These are phyloP conservation scores for Tympanuchus pallidicinctus DNA, from an alignment of 2,113 vertebrate genomes.

Conservation along the genomic window DNA sequence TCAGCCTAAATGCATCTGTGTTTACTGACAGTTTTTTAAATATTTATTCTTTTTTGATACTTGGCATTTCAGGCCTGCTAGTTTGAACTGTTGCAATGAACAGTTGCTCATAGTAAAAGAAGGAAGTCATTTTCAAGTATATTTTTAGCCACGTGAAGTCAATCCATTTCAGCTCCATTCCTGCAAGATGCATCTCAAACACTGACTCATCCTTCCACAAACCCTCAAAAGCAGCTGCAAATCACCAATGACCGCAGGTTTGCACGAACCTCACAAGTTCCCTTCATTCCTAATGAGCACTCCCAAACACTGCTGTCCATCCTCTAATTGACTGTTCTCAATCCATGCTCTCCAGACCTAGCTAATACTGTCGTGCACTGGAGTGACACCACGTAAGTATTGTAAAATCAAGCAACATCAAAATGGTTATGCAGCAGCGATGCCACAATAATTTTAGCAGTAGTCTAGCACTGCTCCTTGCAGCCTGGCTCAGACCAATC, in stretches of 20 bases:
- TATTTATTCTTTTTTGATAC: constrained; percentile 37
- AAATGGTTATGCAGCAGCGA: not conserved
- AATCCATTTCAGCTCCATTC: not conserved
- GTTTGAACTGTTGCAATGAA: not conserved
- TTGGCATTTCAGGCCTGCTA: not conserved
- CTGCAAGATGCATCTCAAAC: not conserved
- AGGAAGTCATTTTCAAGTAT: not conserved
- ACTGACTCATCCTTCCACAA: not conserved
- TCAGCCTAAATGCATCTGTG: constrained; percentile 18
- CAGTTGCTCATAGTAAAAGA: not conserved
- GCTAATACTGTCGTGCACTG: not conserved
- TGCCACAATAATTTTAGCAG: not conserved
- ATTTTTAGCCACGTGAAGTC: not conserved
- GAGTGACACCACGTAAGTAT: not conserved
- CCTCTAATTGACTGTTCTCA: not conserved
- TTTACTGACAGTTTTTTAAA: constrained; percentile 35
- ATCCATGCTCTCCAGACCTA: not conserved
- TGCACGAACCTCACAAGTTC: not conserved
- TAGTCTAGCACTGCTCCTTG: not conserved
- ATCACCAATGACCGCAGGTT: not conserved
- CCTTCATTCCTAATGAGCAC: not conserved
- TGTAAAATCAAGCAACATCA: not conserved
- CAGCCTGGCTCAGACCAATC: not conserved
- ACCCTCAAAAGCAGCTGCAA: not conserved
- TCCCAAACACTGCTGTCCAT: not conserved